Percentiles rank a stretch among this genome's conserved stretches.
Conservation (phyloP, 2,797 vertebrate genomes). For the Typhlichthys eigenmanni region DNA sequence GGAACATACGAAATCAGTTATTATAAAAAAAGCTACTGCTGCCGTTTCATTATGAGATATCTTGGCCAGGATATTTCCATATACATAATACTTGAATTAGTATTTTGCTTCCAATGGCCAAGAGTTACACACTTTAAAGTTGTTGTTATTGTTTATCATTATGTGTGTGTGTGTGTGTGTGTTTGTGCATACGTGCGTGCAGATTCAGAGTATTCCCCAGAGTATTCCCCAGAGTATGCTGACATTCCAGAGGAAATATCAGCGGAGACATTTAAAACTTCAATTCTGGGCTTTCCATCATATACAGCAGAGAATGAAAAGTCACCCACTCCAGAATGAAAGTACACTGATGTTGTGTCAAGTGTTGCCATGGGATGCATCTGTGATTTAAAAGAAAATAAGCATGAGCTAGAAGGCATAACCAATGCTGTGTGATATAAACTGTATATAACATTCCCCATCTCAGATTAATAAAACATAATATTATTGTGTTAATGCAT, state of each 20-base stretch:
- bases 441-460: too few species aligned
- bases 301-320: constrained; percentile 21
- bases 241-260: constrained; percentile 86
- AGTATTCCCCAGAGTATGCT: constrained; percentile 66
- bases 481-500: too few species aligned
- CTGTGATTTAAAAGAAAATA: too few species aligned
- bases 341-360: constrained; percentile 28
- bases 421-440: too few species aligned
- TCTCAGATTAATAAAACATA: too few species aligned
- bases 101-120: too few species aligned
- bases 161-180: constrained; percentile 8
- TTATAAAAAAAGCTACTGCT: not conserved
- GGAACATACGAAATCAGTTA: too few species aligned
- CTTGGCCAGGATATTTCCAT: too few species aligned
- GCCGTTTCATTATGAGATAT: not conserved
- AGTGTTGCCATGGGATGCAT: not conserved
- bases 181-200: constrained; percentile 6
- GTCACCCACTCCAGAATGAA: constrained; percentile 28
- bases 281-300: constrained; percentile 82
- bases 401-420: too few species aligned
- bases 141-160: not conserved
- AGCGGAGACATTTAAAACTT: constrained; percentile 74
- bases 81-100: too few species aligned
- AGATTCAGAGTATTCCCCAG: constrained; percentile 69
- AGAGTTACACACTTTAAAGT: too few species aligned